These are phyloP conservation scores for Gephyroberyx darwinii DNA, from an alignment of 2,797 vertebrate genomes.

Conservation along the genomic window DNA sequence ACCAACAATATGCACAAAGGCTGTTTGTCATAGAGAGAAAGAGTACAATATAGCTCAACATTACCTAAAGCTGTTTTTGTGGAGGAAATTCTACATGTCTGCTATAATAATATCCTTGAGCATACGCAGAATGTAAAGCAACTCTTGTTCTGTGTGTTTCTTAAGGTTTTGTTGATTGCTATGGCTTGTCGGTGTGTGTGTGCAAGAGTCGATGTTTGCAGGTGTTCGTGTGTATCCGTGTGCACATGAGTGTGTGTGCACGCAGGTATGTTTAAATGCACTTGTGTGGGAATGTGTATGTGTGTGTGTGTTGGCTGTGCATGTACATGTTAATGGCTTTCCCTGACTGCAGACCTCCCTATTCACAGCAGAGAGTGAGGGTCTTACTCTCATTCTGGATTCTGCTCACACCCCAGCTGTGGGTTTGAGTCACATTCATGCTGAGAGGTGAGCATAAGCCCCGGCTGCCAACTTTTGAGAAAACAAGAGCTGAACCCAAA, in stretches of 20 bases:
- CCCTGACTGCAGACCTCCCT: constrained; percentile 50
- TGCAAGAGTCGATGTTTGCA: constrained; percentile 4
- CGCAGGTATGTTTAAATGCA: background rate
- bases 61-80: constrained; percentile 28
- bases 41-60: constrained; percentile 28
- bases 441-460: constrained; percentile 59
- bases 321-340: constrained; percentile 39
- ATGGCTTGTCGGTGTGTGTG: constrained; percentile 14
- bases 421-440: constrained; percentile 63
- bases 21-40: constrained; percentile 14
- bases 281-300: constrained; percentile 20
- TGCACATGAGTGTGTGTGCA: constrained; percentile 7
- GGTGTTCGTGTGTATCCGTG: background rate
- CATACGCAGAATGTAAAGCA: constrained; percentile 12
- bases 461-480: constrained; percentile 62
- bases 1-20: constrained; percentile 27
- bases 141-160: constrained; percentile 6
- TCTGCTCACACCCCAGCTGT: constrained; percentile 63
- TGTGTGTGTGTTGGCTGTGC: constrained; percentile 4
- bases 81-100: constrained; percentile 24
- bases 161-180: constrained; percentile 9
- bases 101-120: constrained; percentile 25
- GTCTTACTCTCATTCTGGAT: constrained; percentile 56
- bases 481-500: constrained; percentile 67
- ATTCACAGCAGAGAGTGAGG: constrained; percentile 53